Conservation (phyloP, 2,888 invertebrate species). For the Pterostichus niger region DNA sequence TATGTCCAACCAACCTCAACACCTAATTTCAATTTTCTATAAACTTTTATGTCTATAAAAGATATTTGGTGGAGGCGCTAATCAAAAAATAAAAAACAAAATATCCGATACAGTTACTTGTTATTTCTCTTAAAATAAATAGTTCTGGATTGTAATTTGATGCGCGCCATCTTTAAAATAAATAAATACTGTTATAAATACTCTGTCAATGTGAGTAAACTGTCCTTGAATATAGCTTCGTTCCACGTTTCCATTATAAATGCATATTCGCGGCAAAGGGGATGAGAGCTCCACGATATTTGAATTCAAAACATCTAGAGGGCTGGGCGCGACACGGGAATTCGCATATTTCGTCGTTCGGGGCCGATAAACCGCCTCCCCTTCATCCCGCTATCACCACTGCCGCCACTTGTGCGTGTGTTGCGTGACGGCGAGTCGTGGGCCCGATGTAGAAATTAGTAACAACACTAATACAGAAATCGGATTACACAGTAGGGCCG, state of each 20-base stretch:
- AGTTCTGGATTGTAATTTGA: no score
- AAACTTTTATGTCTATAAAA: no score
- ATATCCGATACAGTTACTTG: no score
- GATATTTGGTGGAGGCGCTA: no score
- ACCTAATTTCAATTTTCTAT: no score
- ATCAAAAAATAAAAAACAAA: no score
- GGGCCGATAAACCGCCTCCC: background rate
- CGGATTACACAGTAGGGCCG: slow-evolving; percentile 50
- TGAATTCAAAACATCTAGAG: slow-evolving; percentile 40
- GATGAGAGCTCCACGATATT: background rate
- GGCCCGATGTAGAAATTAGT: slow-evolving; percentile 50
- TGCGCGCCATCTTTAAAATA: no score
- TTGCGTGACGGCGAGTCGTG: slow-evolving; percentile 29
- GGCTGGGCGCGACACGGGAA: slow-evolving; percentile 17
- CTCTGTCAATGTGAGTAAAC: no score
- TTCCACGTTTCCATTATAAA: slow-evolving; percentile 18
- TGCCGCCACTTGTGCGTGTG: background rate
- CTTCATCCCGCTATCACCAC: background rate
- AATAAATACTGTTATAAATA: no score
- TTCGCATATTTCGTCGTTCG: slow-evolving; percentile 1
- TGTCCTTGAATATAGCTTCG: background rate
- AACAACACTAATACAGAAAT: slow-evolving; percentile 62
- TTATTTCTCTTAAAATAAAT: no score
- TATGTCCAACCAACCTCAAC: no score
- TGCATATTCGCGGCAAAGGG: background rate